These are phyloP conservation scores for Ciona savignyi DNA, from an alignment of 23 tunicate species.

Conservation along the genomic window DNA sequence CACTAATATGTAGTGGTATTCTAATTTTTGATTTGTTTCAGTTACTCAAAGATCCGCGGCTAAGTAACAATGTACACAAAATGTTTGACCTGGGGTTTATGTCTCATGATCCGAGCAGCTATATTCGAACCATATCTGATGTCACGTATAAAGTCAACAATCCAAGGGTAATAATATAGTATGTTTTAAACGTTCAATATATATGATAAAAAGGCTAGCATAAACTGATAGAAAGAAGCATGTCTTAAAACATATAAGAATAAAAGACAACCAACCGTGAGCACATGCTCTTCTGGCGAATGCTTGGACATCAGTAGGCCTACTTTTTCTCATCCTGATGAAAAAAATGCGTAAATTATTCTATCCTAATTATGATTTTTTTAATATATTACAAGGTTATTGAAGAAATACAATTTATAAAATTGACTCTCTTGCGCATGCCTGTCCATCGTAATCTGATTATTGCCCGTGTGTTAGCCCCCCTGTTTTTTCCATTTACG, in stretches of 20 bases:
- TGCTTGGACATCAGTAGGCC: not conserved
- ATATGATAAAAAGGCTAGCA: too few relatives aligned
- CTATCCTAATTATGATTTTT: not conserved
- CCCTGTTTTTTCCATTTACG: too few relatives aligned
- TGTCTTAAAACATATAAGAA: too few relatives aligned
- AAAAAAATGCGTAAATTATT: not conserved
- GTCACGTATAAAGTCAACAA: slow-evolving; percentile 26
- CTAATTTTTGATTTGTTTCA: slow-evolving; percentile 11
- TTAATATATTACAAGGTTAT: not conserved
- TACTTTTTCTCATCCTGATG: not conserved
- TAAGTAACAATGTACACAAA: slow-evolving; percentile 30
- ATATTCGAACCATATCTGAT: slow-evolving; percentile 56
- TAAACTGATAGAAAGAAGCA: too few relatives aligned
- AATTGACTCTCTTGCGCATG: not conserved
- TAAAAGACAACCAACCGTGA: too few relatives aligned
- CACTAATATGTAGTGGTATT: too few relatives aligned
- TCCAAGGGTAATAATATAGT: slow-evolving; percentile 70
- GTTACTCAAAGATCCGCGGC: slow-evolving; percentile 58
- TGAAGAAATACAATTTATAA: not conserved
- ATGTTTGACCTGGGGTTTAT: slow-evolving; percentile 64
- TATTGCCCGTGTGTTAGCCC: too few relatives aligned
- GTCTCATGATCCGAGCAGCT: slow-evolving; percentile 50
- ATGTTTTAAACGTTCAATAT: too few relatives aligned
- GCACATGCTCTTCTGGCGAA: too few relatives aligned
- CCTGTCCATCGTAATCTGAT: not conserved